These are phyloP conservation scores for Danaus melanippus DNA, from an alignment of 1,140 invertebrate species.

Conservation along the genomic window DNA sequence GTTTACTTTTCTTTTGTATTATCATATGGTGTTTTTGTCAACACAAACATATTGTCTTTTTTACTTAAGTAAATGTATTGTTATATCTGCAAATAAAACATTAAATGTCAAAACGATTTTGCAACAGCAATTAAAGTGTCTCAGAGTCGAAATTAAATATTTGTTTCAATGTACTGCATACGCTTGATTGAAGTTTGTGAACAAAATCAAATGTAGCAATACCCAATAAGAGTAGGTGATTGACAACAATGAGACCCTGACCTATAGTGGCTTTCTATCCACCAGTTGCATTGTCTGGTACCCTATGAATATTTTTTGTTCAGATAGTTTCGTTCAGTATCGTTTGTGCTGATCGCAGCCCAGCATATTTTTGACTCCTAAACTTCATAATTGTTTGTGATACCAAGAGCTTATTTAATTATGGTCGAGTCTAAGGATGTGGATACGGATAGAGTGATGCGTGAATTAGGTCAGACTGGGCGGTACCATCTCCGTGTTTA, in stretches of 20 bases:
- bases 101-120: slow-evolving; percentile 13
- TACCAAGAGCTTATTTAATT: too few relatives aligned
- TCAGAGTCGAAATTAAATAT: slow-evolving; percentile 5
- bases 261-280: slow-evolving; percentile 15
- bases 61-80: too few relatives aligned
- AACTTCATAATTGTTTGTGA: too few relatives aligned
- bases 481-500: slow-evolving; percentile 43
- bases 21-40: too few relatives aligned
- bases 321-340: too few relatives aligned
- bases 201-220: slow-evolving; percentile 16
- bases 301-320: too few relatives aligned
- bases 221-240: slow-evolving; percentile 8
- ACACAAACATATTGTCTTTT: too few relatives aligned
- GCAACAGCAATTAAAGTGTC: slow-evolving; percentile 5
- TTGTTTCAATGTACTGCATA: slow-evolving; percentile 9
- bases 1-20: too few relatives aligned
- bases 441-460: slow-evolving; percentile 40
- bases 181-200: slow-evolving; percentile 8
- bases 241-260: slow-evolving; percentile 20
- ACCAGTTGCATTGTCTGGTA: slow-evolving; percentile 11
- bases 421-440: slow-evolving; percentile 13
- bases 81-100: neutral
- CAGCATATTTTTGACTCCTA: too few relatives aligned
- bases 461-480: slow-evolving; percentile 47
- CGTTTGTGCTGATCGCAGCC: too few relatives aligned